Evolutionary conservation across 2,113 vertebrate species (phyloP), one percentile per base, ranked within the genome.

Genomic region (Corythornis madagascariensis): DNA sequence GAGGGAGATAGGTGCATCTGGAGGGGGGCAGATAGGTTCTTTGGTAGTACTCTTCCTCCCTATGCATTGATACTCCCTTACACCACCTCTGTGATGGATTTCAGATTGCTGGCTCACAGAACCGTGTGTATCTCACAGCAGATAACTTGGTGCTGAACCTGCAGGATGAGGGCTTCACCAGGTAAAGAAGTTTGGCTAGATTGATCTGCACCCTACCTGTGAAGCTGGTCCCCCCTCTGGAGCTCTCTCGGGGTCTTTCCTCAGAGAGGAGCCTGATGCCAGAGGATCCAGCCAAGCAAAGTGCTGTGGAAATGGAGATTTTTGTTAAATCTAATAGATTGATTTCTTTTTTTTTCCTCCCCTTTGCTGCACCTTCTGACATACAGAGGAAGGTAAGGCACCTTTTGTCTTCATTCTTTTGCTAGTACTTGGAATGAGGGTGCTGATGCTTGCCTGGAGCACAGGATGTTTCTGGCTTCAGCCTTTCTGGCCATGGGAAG

Each of bases 61-160:
- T 4, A 5, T 40, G 43, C 15, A 0, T 63, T 74, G 45, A 11
- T 47, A 18, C 15, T n/a, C 16, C 17, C 45, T 56, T 13, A 17
- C 57, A 22, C 11, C 16, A 7, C 28, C 21, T 67, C 74, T 80
- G 8, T 28, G 3, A 35, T 35, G 22, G 15, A 15, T 77, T 81
- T 6, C 95, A 99, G 99, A 98, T 99, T 33, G 97, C 99, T 40
- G 79, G 97, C 1, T 99, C 99, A 18, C 99, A 99, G 97, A 99
- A 99, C 96, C 98, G 97, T 15, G 98, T 99, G 56, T 99, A 99
- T 96, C 98, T 99, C 83, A 98, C 98, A 11, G 98, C 99, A 29
- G 98, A 99, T 93, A 99, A 98, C 97, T 97, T 99, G 59, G 98
- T 99, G 65, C 97, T 99, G 88, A 99, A 99, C 95, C 98, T 99